phyloP scores from a whole-genome alignment of 1,140 invertebrate genomes.

The Ylistrum balloti region DNA sequence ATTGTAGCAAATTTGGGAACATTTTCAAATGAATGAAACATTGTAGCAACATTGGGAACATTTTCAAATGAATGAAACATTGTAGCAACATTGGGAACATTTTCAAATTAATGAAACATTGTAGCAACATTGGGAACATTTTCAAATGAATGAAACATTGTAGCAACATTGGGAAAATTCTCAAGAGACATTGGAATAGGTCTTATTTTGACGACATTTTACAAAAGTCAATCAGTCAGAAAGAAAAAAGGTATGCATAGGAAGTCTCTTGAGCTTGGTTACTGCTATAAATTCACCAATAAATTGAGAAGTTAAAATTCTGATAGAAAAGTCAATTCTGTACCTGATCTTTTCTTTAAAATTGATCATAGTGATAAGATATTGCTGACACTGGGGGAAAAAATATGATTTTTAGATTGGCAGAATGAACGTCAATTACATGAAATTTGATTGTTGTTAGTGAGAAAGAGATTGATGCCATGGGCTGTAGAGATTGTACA shows the following conservation, averaged over 20 bases:
- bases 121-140: no score
- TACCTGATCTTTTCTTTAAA: background rate
- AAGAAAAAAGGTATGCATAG: background rate
- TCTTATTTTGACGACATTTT: background rate
- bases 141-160: no score
- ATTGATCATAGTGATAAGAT: background rate
- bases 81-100: no score
- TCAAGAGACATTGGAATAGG: background rate
- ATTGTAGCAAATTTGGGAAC: no score
- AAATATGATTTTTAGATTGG: conserved; percentile 13
- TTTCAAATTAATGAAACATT: no score
- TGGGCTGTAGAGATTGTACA: background rate
- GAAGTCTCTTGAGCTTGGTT: background rate
- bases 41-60: no score
- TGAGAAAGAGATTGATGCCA: background rate
- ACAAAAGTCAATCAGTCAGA: background rate
- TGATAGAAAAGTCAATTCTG: background rate
- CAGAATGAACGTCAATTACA: conserved; percentile 4
- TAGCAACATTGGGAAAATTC: background rate
- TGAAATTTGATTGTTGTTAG: conserved; percentile 17
- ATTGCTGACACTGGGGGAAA: background rate
- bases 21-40: no score
- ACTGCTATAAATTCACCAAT: background rate
- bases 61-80: no score
- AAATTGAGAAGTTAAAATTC: background rate